A percentile compares a stretch with the other conserved stretches of the same genome.
phyloP scores from a whole-genome alignment of 2,888 invertebrate species.

The Lycaena phlaeas region DNA sequence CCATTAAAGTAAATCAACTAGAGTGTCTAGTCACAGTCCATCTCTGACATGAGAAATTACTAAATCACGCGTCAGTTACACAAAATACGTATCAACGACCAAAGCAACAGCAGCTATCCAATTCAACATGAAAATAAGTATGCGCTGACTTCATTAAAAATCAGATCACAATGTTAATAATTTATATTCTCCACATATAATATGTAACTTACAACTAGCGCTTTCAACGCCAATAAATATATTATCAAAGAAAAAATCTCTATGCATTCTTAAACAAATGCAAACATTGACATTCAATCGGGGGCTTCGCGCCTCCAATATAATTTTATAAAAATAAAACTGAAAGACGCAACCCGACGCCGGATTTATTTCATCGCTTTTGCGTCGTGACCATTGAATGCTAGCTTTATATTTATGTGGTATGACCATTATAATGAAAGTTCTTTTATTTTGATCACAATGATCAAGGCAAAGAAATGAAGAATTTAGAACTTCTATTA shows the following conservation, averaged over 20 bases:
- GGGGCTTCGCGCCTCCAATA: slow-evolving; percentile 37
- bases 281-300: slow-evolving; percentile 42
- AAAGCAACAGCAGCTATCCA: slow-evolving; percentile 46
- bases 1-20: slow-evolving; percentile 17
- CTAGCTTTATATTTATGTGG: no score
- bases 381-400: no score
- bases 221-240: slow-evolving; percentile 29
- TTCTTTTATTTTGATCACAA: no score
- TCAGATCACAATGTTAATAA: slow-evolving; percentile 36
- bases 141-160: slow-evolving; percentile 52
- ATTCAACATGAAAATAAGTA: slow-evolving; percentile 45
- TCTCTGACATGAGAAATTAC: slow-evolving; percentile 18
- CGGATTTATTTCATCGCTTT: slow-evolving; percentile 17
- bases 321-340: slow-evolving; percentile 48
- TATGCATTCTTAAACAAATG: slow-evolving; percentile 67
- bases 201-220: slow-evolving; percentile 28
- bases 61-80: slow-evolving; percentile 28
- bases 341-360: slow-evolving; percentile 55
- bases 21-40: slow-evolving; percentile 12
- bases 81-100: slow-evolving; percentile 42
- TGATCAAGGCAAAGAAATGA: no score
- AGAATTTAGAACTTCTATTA: no score
- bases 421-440: no score
- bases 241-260: slow-evolving; percentile 33
- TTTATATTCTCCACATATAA: slow-evolving; percentile 18